Percentiles rank a stretch among this genome's conserved stretches.
These are phyloP conservation scores for Parambassis ranga DNA, from an alignment of 2,797 vertebrate genomes.

Conservation along the genomic window DNA sequence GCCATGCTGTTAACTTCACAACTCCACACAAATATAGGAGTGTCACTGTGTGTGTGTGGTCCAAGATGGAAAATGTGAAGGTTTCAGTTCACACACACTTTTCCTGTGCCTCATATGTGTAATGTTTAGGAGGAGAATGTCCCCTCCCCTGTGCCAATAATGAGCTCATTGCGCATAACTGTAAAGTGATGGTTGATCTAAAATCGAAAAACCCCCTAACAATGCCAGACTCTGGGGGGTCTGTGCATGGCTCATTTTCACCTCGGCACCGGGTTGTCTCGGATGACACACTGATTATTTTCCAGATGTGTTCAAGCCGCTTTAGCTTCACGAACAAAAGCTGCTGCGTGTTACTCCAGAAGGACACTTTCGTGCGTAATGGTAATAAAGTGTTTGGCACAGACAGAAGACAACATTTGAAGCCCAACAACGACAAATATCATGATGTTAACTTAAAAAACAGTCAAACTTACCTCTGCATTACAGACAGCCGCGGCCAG, in stretches of 20 bases:
- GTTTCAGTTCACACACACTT: neutral
- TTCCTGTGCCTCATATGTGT: neutral
- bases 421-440: neutral
- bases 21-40: neutral
- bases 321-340: neutral
- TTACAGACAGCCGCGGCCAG: conserved; percentile 59
- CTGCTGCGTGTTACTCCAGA: neutral
- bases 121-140: neutral
- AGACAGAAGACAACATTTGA: neutral
- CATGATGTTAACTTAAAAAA: neutral
- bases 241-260: neutral
- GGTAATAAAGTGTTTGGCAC: neutral
- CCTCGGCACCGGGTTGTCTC: neutral
- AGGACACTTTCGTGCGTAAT: neutral
- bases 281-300: neutral
- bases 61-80: neutral
- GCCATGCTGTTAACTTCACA: neutral
- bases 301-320: conserved; percentile 47
- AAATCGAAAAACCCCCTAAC: conserved; percentile 12
- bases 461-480: conserved; percentile 75
- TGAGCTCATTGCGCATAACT: conserved; percentile 11
- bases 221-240: neutral
- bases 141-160: conserved; percentile 17
- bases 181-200: conserved; percentile 20
- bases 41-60: neutral